Evolutionary conservation across 2,888 invertebrate genomes (phyloP), one percentile per base, ranked within the genome.

Genomic region (Meloe dianella): DNA sequence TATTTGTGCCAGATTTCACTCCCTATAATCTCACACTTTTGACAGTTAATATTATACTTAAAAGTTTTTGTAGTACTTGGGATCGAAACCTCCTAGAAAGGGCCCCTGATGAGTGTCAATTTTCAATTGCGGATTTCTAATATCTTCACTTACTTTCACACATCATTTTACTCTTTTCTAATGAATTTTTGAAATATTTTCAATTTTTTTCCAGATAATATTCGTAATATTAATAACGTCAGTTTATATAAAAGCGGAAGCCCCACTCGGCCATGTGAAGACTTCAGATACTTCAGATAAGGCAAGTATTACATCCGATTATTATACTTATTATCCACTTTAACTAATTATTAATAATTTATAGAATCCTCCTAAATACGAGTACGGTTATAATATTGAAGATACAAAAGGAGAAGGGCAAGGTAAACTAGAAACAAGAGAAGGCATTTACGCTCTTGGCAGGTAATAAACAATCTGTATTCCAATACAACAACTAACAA

Each of bases 361-460:
- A 17, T 75, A 86, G 86, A 77, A 82, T 74, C 83, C 85, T 71
- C 86, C 86, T 65, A 86, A 86, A 79, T 87, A 86, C 79, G 83
- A 85, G 78, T 87, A 85, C 79, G 84, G 85, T 60, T 86, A 86
- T 73, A 79, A 81, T 51, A 82, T 86, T 61, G 77, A 77, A 24
- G 82, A 82, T 56, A 80, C 81, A 35, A 81, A 83, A 66, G 85
- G 85, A 41, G 71, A 75, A 57, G 73, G 78, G 71, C 85, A 86
- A 73, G 85, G 85, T 56, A 85, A 86, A 74, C 73, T 81, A 60
- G 85, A 86, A 74, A 75, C 82, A 41, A 78, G 85, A 61, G 83
- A 84, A 68, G 86, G 85, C 22, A 81, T 83, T 51, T 82, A 84
- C 68, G 84, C 85, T 1, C 76, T 81, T 63, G 86, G 86, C 72